phyloP scores from a whole-genome alignment of 2,888 invertebrate species.

The Aspidiotus destructor region DNA sequence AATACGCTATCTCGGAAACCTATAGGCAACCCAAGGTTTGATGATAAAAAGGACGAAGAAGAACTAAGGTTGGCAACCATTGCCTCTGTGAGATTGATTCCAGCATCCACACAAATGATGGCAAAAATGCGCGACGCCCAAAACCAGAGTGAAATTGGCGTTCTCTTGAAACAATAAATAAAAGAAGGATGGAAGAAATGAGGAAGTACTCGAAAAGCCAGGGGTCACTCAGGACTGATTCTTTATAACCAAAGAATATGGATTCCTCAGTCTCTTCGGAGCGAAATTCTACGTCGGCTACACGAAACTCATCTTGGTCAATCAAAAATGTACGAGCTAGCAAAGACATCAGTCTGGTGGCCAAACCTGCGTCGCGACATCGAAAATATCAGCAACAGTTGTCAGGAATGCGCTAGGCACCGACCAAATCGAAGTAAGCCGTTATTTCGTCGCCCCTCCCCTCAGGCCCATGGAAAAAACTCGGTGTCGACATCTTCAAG shows the following conservation, averaged over 20 bases:
- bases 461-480: slow-evolving; percentile 9
- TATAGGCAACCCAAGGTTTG: too few species aligned
- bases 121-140: too few species aligned
- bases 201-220: neutral
- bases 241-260: slow-evolving; percentile 8
- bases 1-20: too few species aligned
- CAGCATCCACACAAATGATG: too few species aligned
- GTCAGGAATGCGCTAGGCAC: neutral
- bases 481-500: slow-evolving; percentile 16
- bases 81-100: too few species aligned
- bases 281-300: slow-evolving; percentile 18
- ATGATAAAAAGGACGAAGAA: too few species aligned
- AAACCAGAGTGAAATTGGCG: too few species aligned
- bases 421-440: slow-evolving; percentile 11
- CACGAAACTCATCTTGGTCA: slow-evolving; percentile 17
- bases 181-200: too few species aligned
- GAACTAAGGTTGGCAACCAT: too few species aligned
- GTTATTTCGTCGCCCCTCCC: neutral
- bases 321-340: slow-evolving; percentile 16
- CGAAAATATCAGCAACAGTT: slow-evolving; percentile 7
- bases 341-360: slow-evolving; percentile 17
- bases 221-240: slow-evolving; percentile 19
- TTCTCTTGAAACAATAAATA: too few species aligned
- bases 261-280: slow-evolving; percentile 6
- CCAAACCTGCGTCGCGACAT: slow-evolving; percentile 9